Evolutionary conservation across 2,797 vertebrate species (phyloP).

Genomic region (Malacoraja senta): DNA sequence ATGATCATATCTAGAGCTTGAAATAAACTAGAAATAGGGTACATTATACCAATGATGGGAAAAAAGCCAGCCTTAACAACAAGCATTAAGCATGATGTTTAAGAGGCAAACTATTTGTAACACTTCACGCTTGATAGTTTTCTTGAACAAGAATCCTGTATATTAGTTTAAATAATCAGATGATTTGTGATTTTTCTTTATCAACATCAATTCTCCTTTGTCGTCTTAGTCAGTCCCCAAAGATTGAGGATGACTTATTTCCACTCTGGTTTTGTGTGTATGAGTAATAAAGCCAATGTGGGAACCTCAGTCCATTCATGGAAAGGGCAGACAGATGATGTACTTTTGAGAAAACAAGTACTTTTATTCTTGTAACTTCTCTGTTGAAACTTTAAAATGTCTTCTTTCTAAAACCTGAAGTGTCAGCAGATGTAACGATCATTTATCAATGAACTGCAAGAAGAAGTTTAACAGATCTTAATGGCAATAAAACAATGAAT

Average conservation of each 20-base stretch:
- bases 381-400: background rate
- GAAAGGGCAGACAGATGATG: too few relatives aligned
- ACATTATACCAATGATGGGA: background rate
- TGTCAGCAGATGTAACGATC: background rate
- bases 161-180: background rate
- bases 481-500: background rate
- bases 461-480: background rate
- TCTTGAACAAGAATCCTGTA: background rate
- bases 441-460: background rate
- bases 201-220: background rate
- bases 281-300: too few relatives aligned
- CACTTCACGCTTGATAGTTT: background rate
- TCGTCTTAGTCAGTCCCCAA: too few relatives aligned
- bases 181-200: background rate
- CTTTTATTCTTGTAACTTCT: conserved; percentile 1
- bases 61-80: background rate
- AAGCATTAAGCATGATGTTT: background rate
- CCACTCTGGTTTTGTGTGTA: too few relatives aligned
- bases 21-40: background rate
- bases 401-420: background rate
- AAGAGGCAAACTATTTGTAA: background rate
- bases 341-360: background rate
- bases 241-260: too few relatives aligned
- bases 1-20: background rate
- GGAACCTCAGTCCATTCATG: too few relatives aligned